These are phyloP conservation scores for Drosophila meridiana DNA, from an alignment of 2,888 invertebrate species.

Conservation along the genomic window DNA sequence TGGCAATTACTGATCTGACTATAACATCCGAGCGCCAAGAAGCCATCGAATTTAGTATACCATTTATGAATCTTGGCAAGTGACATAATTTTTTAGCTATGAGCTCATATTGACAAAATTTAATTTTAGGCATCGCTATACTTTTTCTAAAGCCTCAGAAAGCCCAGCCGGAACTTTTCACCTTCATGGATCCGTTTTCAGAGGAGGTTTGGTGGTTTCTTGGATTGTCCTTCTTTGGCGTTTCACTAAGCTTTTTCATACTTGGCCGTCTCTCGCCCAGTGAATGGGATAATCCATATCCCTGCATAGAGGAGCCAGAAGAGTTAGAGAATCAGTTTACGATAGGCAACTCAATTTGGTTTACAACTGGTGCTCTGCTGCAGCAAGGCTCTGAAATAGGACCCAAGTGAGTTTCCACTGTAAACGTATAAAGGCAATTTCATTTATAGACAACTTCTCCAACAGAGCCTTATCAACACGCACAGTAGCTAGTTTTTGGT, in stretches of 20 bases:
- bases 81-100: neutral
- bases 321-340: conserved; percentile 93
- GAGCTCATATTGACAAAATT: neutral
- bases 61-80: conserved; percentile 95
- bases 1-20: conserved; percentile 96
- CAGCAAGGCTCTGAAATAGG: conserved; percentile 96
- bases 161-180: conserved; percentile 93
- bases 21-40: conserved; percentile 94
- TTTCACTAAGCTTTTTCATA: conserved; percentile 91
- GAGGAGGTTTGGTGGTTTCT: conserved; percentile 93
- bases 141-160: conserved; percentile 94
- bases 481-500: conserved; percentile 94
- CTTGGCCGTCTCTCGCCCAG: conserved; percentile 92
- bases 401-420: conserved; percentile 88
- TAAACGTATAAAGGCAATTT: neutral
- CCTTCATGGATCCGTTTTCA: conserved; percentile 96
- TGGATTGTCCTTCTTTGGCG: conserved; percentile 90
- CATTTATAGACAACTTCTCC: neutral
- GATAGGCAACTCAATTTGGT: conserved; percentile 94
- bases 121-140: conserved; percentile 91
- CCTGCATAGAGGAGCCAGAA: conserved; percentile 93
- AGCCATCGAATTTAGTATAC: conserved; percentile 97
- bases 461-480: conserved; percentile 93
- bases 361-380: conserved; percentile 93
- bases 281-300: conserved; percentile 95